A percentile compares a stretch with the other conserved stretches of the same genome.
These are phyloP conservation scores for Leucopsar rothschildi DNA, from an alignment of 2,113 vertebrate species.

Conservation along the genomic window DNA sequence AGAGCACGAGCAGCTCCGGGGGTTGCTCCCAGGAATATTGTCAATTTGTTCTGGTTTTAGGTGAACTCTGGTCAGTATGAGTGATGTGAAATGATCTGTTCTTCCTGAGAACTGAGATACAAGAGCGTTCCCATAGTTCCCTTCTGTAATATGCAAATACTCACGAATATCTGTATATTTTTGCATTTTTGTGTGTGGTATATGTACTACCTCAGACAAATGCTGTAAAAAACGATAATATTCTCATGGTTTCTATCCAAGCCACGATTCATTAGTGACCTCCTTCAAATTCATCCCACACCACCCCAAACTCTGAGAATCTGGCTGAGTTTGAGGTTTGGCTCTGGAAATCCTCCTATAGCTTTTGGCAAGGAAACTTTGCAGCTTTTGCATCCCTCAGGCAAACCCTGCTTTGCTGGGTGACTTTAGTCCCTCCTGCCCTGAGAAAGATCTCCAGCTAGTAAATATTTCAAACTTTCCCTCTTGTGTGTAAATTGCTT, in stretches of 20 bases:
- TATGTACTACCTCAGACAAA: conserved; percentile 70
- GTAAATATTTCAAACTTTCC: neutral
- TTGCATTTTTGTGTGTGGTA: conserved; percentile 57
- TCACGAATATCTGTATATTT: conserved; percentile 40
- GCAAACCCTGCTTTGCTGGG: conserved; percentile 13
- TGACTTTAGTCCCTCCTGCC: neutral
- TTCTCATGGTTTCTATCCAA: conserved; percentile 18
- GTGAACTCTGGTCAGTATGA: neutral
- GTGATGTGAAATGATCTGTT: neutral
- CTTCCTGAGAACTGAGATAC: neutral
- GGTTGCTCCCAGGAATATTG: neutral
- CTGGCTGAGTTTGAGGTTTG: conserved; percentile 5
- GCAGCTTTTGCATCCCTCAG: neutral
- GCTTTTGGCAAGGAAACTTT: conserved; percentile 12
- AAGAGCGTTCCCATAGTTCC: neutral
- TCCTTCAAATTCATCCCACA: conserved; percentile 9
- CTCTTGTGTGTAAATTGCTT: conserved; percentile 18
- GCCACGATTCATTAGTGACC: neutral
- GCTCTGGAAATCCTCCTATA: neutral
- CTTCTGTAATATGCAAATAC: conserved; percentile 23
- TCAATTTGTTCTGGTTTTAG: neutral
- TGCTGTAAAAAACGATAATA: neutral
- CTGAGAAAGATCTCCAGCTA: neutral
- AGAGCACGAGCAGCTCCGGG: neutral
- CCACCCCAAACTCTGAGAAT: neutral